A percentile compares a stretch with the other conserved stretches of the same genome.
phyloP scores from a whole-genome alignment of 2,797 vertebrate species.

The Stomatorhinus walkeri region DNA sequence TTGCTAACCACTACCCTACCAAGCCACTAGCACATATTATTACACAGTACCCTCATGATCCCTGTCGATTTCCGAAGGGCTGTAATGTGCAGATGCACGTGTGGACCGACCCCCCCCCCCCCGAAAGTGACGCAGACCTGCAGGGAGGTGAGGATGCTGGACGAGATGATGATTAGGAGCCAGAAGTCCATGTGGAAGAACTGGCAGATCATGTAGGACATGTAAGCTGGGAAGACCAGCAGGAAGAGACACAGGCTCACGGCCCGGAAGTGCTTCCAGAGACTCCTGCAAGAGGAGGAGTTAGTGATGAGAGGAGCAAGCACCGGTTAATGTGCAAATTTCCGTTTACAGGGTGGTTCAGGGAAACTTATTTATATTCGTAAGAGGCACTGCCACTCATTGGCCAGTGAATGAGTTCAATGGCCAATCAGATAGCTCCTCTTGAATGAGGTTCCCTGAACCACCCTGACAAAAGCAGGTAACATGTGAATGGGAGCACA shows the following conservation, averaged over 20 bases:
- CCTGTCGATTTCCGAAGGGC: background rate
- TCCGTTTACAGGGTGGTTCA: background rate
- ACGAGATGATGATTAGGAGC: constrained; percentile 98
- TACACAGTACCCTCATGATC: background rate
- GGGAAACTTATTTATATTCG: background rate
- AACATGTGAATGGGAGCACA: background rate
- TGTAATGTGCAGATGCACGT: background rate
- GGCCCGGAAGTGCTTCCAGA: constrained; percentile 96
- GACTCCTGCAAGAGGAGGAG: constrained; percentile 66
- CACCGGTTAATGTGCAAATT: background rate
- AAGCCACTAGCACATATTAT: background rate
- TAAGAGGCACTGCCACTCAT: background rate
- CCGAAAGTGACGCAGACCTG: constrained; percentile 63
- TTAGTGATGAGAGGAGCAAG: background rate
- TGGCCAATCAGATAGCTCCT: background rate
- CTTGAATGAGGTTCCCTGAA: background rate
- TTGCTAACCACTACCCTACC: too few relatives aligned
- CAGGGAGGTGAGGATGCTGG: constrained; percentile 93
- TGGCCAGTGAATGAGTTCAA: background rate
- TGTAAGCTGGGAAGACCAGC: constrained; percentile 90
- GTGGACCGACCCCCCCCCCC: too few relatives aligned
- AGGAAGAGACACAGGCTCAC: constrained; percentile 91
- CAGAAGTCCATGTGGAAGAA: constrained; percentile 99
- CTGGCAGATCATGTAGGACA: constrained; percentile 99
- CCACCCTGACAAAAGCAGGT: background rate